Conservation (phyloP, 2,113 vertebrate species). For the Macroglossus sobrinus region DNA sequence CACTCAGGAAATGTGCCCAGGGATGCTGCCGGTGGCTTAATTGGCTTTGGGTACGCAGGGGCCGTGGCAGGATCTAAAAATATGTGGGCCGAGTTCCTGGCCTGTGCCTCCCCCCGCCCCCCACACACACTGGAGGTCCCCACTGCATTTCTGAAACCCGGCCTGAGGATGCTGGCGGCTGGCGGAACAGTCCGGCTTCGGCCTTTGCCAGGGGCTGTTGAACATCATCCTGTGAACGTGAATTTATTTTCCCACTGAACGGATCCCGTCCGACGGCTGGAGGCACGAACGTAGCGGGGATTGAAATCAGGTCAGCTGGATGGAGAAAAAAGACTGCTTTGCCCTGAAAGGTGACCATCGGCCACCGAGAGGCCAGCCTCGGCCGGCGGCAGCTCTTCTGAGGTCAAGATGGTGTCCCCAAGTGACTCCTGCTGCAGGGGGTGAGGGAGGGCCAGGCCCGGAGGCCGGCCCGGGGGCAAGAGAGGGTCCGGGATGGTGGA, state of each 20-base stretch:
- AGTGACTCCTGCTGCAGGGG: accelerated
- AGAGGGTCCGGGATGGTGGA: accelerated
- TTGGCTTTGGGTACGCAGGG: constrained; percentile 46
- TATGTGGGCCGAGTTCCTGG: background rate
- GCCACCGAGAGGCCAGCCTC: background rate
- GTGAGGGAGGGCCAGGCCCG: background rate
- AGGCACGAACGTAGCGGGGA: constrained; percentile 41
- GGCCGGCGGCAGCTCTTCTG: background rate
- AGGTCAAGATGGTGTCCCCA: background rate
- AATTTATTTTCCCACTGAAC: constrained; percentile 62
- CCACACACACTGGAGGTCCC: background rate
- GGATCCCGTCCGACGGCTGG: constrained; percentile 36
- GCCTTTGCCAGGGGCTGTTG: constrained; percentile 61
- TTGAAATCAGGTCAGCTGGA: constrained; percentile 71
- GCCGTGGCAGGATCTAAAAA: constrained; percentile 22
- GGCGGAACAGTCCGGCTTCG: constrained; percentile 58
- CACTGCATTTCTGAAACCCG: background rate
- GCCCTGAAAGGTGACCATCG: constrained; percentile 39
- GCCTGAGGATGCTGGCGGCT: background rate
- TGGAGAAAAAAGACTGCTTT: constrained; percentile 65
- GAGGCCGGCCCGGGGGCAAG: background rate
- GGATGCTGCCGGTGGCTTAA: constrained; percentile 24
- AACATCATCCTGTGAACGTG: constrained; percentile 39
- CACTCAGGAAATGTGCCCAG: accelerated
- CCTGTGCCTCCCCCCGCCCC: accelerated